Percentiles rank a stretch among this genome's conserved stretches.
These are phyloP conservation scores for Porites divaricata DNA, from an alignment of 92 coral and sea anemone species.

Conservation along the genomic window DNA sequence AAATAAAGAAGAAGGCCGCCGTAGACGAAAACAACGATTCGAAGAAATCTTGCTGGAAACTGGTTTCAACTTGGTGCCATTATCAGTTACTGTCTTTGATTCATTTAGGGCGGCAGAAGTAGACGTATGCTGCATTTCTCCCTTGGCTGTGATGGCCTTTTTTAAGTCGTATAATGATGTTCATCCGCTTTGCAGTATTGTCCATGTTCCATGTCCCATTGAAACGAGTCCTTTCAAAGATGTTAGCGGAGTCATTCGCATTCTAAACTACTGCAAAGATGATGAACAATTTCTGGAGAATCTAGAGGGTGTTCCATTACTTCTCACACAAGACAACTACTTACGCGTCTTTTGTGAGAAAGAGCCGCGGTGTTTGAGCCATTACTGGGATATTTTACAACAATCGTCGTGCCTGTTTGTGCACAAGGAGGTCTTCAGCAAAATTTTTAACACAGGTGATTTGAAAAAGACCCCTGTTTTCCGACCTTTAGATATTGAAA, in stretches of 20 bases:
- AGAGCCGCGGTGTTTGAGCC: slow-evolving; percentile 49
- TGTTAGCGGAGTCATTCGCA: neutral
- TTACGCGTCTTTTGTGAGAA: slow-evolving; percentile 45
- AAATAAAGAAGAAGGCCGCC: neutral
- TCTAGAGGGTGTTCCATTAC: slow-evolving; percentile 80
- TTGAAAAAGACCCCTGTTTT: slow-evolving; percentile 3
- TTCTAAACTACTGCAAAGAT: slow-evolving; percentile 74
- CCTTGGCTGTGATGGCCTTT: slow-evolving; percentile 60
- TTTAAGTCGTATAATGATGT: slow-evolving; percentile 39
- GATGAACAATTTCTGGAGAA: slow-evolving; percentile 50
- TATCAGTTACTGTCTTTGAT: slow-evolving; percentile 40
- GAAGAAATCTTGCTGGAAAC: slow-evolving; percentile 44
- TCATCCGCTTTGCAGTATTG: slow-evolving; percentile 39
- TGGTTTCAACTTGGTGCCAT: slow-evolving; percentile 69
- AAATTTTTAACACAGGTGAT: neutral
- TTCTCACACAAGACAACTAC: slow-evolving; percentile 74
- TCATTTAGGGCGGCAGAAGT: slow-evolving; percentile 44
- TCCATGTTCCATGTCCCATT: slow-evolving; percentile 49
- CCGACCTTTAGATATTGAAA: slow-evolving; percentile 22
- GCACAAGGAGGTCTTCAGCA: slow-evolving; percentile 28
- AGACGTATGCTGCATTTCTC: slow-evolving; percentile 42
- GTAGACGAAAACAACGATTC: neutral
- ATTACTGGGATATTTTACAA: slow-evolving; percentile 59
- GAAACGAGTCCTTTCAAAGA: slow-evolving; percentile 42
- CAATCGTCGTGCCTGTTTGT: slow-evolving; percentile 61